phyloP scores from a whole-genome alignment of 2,888 invertebrate genomes.

The Drosophila neonasuta region DNA sequence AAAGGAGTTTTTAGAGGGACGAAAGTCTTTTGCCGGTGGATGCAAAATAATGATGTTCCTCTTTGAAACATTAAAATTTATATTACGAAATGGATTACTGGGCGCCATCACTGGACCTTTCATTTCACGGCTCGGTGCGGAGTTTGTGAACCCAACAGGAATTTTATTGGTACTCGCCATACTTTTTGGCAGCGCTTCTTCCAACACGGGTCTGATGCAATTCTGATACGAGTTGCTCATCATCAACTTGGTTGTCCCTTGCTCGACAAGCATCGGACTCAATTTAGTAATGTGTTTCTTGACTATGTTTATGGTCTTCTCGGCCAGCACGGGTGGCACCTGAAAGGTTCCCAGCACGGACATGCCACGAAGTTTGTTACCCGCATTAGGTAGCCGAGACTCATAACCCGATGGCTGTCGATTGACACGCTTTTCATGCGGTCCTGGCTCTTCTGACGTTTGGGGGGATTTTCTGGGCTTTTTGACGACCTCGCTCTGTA shows the following conservation, averaged over 20 bases:
- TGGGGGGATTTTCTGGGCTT: background rate
- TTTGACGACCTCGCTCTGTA: constrained; percentile 37
- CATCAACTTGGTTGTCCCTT: background rate
- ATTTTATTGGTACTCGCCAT: background rate
- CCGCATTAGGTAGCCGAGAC: background rate
- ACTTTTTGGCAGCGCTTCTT: background rate
- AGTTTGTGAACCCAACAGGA: background rate
- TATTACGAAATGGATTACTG: constrained; percentile 34
- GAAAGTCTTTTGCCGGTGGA: constrained; percentile 47
- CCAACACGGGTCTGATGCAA: background rate
- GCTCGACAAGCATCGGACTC: background rate
- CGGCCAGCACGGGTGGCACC: constrained; percentile 34
- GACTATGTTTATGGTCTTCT: constrained; percentile 30
- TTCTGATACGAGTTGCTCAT: background rate
- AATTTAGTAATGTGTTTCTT: constrained; percentile 26
- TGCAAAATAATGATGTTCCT: constrained; percentile 47
- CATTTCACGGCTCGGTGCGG: background rate
- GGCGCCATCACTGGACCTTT: background rate
- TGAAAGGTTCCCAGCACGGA: constrained; percentile 22
- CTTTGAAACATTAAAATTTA: constrained; percentile 20
- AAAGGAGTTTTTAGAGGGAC: constrained; percentile 53
- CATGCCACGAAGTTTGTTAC: background rate
- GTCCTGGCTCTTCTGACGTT: background rate
- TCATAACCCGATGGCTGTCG: background rate
- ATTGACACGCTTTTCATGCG: background rate